Base-by-base conservation (phyloP, 2,797 vertebrate species). In the Myotis pilosus region DNA sequence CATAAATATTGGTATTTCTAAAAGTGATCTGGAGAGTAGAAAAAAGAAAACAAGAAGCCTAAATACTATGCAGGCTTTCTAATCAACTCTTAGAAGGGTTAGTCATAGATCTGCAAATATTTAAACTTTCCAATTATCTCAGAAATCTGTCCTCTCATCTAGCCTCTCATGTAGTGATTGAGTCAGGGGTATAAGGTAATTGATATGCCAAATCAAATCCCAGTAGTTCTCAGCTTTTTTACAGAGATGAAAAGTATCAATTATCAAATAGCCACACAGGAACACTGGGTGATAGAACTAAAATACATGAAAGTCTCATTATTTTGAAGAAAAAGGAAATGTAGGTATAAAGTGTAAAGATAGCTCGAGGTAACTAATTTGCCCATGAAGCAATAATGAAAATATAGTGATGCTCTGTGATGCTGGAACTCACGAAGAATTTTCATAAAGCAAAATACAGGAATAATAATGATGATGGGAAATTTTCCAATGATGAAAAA, bases 1-100 rank as follows among this genome's bases (percentile, higher is more conserved):
- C 89, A n/a, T 87, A 90, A 92, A 87, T 85, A 91, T 23, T 85
- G 44, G 13, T 62, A 84, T 23, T 91, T 94, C 30, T 96, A 68
- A 94, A 92, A 33, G 8, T 81, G 62, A 66, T 57, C 11, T 66
- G 12, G 28, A 93, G 8, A 75, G 68, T 19, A 71, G 28, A 87
- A 87, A 83, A 33, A 25, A 74, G n/a, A 93, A 85, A 81, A 76
- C 4, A 47, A 80, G 51, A 91, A 88, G 17, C 28, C 30, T 64
- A 78, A 86, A 82, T 57, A 51, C 81, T 47, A 79, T 72, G 44
- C 28, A 88, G 30, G 16, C 6, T 84, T 91, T 62, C 75, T 81
- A 81, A 57, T 11, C 68, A 86, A 17, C 47, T 71, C 28, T 44
- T 22, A 41, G 51, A 74, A 76, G 15, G 6, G 11, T 76, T 66